Base-by-base conservation (phyloP, 2,797 vertebrate species). In the Okamejei kenojei region DNA sequence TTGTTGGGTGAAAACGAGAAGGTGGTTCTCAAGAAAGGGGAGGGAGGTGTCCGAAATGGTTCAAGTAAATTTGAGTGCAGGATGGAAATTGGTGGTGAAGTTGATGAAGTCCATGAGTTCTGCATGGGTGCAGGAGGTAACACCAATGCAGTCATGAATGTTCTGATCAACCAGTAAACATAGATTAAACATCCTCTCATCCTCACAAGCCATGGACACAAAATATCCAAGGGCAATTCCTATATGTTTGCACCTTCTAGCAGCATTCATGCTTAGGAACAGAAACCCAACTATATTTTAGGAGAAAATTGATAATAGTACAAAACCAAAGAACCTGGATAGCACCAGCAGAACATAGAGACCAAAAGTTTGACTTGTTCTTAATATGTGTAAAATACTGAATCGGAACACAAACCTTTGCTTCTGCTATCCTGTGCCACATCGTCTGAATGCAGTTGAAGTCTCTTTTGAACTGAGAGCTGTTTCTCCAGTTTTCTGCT, bases 401-500 rank as follows among this genome's bases (percentile, higher is more conserved):
- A 82, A 61, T n/a, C 58, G 65, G 58, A 29, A 11, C 90, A 93
- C 90, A 93, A 73, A 76, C 38, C 71, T 93, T 77, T 76, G 71
- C 74, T 77, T 93, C 63, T 76, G 82, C 61, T 86, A 15, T 61
- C 58, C 65, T 4, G 45, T 77, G 32, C 35, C 35, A 23, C 54
- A 32, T 54, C 29, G 68, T 76, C 71, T 54, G 71, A 77, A 45
- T 29, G 21, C 71, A 35, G 29, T 4, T 93, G 88, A 19, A 93
- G 93, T 13, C 93, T 80, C n/a, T 76, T 93, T 29, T 93, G 93
- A 17, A 35, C 93, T 79, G 76, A 79, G 11, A 93, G 93, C 45
- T 58, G 71, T 29, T 80, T 93, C 54, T 93, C 93, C n/a, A 93
- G 29, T 10, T 77, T 76, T n/a, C n/a, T 58, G 76, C 76, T 65